Conservation (phyloP, 2,888 invertebrate genomes). For the Stenchaetothrips biformis region DNA sequence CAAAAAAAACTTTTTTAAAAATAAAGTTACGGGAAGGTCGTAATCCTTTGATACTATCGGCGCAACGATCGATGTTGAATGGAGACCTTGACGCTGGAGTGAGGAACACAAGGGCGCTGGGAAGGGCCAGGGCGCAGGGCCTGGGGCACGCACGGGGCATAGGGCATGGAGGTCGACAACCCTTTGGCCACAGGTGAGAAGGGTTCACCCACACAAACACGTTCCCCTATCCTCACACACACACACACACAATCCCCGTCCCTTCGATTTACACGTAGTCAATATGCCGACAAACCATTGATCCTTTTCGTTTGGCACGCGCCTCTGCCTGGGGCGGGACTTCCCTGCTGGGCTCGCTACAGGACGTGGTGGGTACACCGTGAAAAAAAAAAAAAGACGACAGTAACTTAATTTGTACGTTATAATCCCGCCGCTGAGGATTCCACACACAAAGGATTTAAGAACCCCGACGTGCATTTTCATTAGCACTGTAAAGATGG, state of each 20-base stretch:
- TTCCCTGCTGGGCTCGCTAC: no score
- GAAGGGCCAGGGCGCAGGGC: not conserved
- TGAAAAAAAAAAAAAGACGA: no score
- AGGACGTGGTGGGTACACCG: no score
- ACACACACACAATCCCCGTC: not conserved
- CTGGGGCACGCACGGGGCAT: not conserved
- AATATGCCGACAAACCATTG: no score
- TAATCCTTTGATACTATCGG: not conserved
- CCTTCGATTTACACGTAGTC: no score
- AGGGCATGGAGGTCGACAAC: not conserved
- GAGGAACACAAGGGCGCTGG: not conserved
- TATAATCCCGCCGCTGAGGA: no score
- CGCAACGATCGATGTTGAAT: not conserved
- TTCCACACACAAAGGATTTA: no score
- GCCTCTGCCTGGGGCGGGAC: no score
- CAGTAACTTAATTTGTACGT: no score
- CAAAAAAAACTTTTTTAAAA: not conserved
- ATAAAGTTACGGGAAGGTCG: not conserved
- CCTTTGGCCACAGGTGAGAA: not conserved
- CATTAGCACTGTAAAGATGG: no score
- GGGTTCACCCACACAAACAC: not conserved
- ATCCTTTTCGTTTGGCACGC: no score
- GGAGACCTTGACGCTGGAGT: constrained; percentile 6
- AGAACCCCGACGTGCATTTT: no score
- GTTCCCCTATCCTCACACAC: not conserved